phyloP scores from a whole-genome alignment of 2,113 vertebrate genomes.

The Girardinichthys multiradiatus region DNA sequence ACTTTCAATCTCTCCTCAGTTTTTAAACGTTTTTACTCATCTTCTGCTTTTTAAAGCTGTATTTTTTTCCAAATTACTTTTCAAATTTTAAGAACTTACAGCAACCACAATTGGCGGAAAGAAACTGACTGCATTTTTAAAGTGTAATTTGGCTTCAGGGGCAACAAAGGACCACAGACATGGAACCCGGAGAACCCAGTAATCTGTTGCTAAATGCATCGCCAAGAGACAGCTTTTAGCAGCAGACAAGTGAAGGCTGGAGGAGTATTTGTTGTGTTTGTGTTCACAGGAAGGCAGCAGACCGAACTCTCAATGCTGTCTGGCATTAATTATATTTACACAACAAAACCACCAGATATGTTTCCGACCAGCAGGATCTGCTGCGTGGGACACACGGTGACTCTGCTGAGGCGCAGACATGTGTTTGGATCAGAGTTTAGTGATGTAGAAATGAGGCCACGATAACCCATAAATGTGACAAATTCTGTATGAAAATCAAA shows the following conservation, averaged over 20 bases:
- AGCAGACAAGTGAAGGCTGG: background rate
- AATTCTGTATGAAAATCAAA: too few relatives aligned
- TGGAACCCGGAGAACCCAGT: too few relatives aligned
- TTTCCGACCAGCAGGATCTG: background rate
- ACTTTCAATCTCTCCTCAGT: too few relatives aligned
- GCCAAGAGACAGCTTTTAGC: background rate
- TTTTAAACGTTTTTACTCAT: background rate
- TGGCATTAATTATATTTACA: background rate
- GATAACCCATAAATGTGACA: too few relatives aligned
- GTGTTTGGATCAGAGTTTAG: too few relatives aligned
- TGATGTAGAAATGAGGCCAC: slow-evolving; percentile 30
- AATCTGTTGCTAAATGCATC: too few relatives aligned
- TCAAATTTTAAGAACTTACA: too few relatives aligned
- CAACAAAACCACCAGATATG: background rate
- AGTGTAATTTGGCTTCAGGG: too few relatives aligned
- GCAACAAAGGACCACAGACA: too few relatives aligned
- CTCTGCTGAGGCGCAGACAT: background rate
- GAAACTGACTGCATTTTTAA: too few relatives aligned
- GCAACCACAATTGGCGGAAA: too few relatives aligned
- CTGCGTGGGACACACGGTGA: background rate
- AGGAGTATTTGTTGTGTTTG: background rate
- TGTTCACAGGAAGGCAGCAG: background rate
- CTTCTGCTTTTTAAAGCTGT: background rate
- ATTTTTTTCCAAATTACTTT: background rate
- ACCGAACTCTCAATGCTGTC: slow-evolving; percentile 1